Base-by-base conservation (phyloP, 2,888 invertebrate species). In the Drosophila borealis region DNA sequence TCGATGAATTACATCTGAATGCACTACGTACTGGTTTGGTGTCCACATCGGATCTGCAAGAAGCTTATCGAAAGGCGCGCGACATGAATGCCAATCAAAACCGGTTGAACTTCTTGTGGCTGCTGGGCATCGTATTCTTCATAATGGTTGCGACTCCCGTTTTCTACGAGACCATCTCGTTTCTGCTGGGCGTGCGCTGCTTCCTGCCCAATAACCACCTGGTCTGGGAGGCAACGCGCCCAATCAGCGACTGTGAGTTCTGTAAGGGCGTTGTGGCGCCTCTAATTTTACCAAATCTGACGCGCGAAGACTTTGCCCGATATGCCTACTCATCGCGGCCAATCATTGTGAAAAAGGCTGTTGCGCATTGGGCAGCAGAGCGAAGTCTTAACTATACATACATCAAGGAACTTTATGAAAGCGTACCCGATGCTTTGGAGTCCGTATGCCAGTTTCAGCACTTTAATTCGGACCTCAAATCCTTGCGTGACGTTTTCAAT, bases 371-470 rank as follows among this genome's bases (percentile, higher is more conserved):
- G 97, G 94, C 94, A 73, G 97, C 97, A 2, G 93, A 94, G 70
- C 93, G 94, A 80, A 92, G 93, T 44, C 95, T 97, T 84, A 94
- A 93, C 91, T 95, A 94, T 92, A 91, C 94, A 19, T 95, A 94
- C 91, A 95, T 97, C 77, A 95, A 95, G 91, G 93, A 94, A 64
- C 91, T 96, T 44, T 97, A 96, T 91, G 94, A 94, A 70, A 92
- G 93, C 53, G 94, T 95, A 48, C 94, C 94, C 1, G 96, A 95
- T 51, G 95, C 96, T 51, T 95, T 96, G 88, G 95, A 95, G 71
- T 95, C 96, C 73, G 96, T 96, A 80, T 97, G 97, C 82, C 97
- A 97, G 90, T 97, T 97, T 92, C 93, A 97, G 55, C 96, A 96
- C 87, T 97, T 97, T 91, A 96, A 96, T 91, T 96, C 96, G 17